Percentiles rank a stretch among this genome's conserved stretches.
These are phyloP conservation scores for Horisme vitalbata DNA, from an alignment of 2,888 invertebrate genomes.

Conservation along the genomic window DNA sequence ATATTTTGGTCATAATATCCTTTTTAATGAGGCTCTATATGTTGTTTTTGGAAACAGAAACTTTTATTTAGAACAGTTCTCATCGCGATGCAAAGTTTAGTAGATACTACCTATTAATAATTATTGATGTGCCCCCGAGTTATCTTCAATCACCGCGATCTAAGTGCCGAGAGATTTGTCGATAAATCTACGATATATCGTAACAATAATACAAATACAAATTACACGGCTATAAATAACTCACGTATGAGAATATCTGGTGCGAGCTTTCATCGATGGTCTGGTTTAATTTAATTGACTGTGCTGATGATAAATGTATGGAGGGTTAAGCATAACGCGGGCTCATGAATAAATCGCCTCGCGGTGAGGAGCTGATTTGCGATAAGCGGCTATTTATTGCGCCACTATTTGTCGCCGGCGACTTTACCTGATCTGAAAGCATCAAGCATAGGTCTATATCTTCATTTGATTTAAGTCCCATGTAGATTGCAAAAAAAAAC, in stretches of 20 bases:
- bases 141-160: conserved; percentile 28
- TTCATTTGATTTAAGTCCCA: too few species aligned
- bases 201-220: conserved; percentile 37
- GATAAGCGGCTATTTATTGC: conserved; percentile 81
- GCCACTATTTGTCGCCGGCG: conserved; percentile 65
- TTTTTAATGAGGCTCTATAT: background rate
- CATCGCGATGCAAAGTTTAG: background rate
- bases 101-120: background rate
- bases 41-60: background rate
- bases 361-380: conserved; percentile 78
- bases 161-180: conserved; percentile 26
- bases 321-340: conserved; percentile 72
- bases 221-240: conserved; percentile 62
- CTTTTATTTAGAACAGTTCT: background rate
- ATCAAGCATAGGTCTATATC: too few species aligned
- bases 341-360: conserved; percentile 77
- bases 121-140: conserved; percentile 20
- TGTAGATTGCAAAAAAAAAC: too few species aligned
- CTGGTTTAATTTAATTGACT: conserved; percentile 80
- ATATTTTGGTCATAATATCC: too few species aligned
- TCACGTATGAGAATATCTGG: conserved; percentile 64
- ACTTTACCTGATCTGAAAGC: conserved; percentile 49
- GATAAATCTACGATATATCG: conserved; percentile 33
- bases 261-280: conserved; percentile 71
- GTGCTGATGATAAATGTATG: conserved; percentile 77